Conservation (phyloP, 1,140 invertebrate species). For the Meteorus sp. region DNA sequence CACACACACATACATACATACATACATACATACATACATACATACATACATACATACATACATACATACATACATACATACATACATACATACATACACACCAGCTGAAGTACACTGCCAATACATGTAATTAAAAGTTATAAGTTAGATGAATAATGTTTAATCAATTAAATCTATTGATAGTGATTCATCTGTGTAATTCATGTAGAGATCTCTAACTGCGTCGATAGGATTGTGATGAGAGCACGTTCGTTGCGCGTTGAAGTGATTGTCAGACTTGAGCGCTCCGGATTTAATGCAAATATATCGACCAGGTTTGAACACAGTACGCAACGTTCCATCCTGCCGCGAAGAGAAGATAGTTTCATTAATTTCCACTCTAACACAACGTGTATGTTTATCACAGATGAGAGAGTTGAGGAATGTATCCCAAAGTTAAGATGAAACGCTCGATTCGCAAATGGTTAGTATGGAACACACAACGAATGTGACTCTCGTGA, state of each 20-base stretch:
- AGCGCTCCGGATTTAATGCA: no score
- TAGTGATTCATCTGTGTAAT: conserved; percentile 13
- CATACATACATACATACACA: conserved; percentile 42
- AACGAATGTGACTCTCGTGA: conserved; percentile 3
- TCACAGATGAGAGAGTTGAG: not conserved
- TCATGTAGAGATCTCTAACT: conserved; percentile 26
- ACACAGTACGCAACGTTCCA: no score
- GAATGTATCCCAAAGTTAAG: conserved; percentile 4
- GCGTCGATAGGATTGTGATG: conserved; percentile 12
- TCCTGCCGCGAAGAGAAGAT: no score
- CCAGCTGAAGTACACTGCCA: conserved; percentile 58
- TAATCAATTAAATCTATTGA: conserved; percentile 30
- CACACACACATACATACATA: no score
- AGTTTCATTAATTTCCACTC: not conserved
- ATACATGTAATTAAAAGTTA: conserved; percentile 53
- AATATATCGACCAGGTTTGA: no score
- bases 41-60: no score
- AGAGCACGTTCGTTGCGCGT: conserved; percentile 6
- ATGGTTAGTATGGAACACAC: not conserved
- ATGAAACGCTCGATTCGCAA: conserved; percentile 2
- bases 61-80: conserved; percentile 19
- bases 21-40: no score
- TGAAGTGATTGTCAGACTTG: not conserved
- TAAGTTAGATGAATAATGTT: conserved; percentile 31
- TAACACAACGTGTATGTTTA: not conserved